Conservation (phyloP, 2,797 vertebrate genomes). For the Cyclopterus lumpus region DNA sequence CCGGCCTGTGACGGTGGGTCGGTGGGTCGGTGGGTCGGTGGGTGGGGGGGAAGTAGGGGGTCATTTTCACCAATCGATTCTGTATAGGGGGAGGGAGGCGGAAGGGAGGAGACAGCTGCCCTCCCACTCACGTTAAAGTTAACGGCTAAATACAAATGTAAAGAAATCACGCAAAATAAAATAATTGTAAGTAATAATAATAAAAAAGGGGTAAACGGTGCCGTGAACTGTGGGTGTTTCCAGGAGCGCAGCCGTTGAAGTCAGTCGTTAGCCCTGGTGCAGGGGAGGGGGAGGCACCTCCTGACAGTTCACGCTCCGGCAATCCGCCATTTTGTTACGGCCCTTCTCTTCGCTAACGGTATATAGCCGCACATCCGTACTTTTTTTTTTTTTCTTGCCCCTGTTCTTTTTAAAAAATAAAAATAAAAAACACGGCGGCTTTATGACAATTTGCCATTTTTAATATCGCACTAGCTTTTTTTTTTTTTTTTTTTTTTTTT, state of each 20-base stretch:
- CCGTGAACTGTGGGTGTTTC: no score
- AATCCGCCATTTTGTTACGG: constrained; percentile 89
- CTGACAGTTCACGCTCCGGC: constrained; percentile 82
- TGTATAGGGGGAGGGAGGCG: constrained; percentile 40
- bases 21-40: constrained; percentile 29
- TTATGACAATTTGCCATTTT: accelerated
- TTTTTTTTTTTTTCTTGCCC: neutral
- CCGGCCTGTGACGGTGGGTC: constrained; percentile 53
- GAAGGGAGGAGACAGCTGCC: constrained; percentile 54
- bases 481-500: no score
- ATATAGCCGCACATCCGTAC: constrained; percentile 46
- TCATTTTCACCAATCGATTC: constrained; percentile 64
- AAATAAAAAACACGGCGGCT: neutral
- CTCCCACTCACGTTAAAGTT: constrained; percentile 31
- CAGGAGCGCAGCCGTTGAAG: no score
- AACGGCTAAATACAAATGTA: no score
- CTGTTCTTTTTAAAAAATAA: neutral
- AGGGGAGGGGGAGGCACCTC: constrained; percentile 61
- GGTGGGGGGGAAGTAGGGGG: constrained; percentile 18
- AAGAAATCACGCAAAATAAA: no score
- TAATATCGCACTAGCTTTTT: accelerated
- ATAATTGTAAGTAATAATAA: no score
- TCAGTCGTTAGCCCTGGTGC: constrained; percentile 55
- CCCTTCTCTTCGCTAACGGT: constrained; percentile 64
- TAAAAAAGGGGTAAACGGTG: no score